phyloP scores from a whole-genome alignment of 2,113 vertebrate genomes.

The Dipodomys merriami region DNA sequence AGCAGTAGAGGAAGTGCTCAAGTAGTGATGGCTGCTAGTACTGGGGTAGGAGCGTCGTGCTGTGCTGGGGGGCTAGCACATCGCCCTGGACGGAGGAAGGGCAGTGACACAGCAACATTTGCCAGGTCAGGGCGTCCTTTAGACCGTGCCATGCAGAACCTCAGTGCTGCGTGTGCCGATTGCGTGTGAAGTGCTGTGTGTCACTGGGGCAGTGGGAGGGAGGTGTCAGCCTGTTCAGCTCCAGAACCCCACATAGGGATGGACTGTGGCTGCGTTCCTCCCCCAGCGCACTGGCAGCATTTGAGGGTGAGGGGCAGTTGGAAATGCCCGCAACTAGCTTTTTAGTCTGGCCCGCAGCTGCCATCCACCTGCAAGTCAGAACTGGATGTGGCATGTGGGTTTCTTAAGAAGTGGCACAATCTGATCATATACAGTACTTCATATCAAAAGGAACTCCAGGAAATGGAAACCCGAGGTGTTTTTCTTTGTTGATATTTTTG shows the following conservation, averaged over 20 bases:
- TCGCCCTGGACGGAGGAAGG: too few relatives aligned
- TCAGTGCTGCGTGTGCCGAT: not conserved
- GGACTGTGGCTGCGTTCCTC: not conserved
- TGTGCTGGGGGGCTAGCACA: not conserved
- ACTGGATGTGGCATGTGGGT: not conserved
- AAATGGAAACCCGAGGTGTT: too few relatives aligned
- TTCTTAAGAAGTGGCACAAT: not conserved
- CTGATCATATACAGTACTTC: too few relatives aligned
- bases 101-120: fast-evolving
- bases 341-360: too few relatives aligned
- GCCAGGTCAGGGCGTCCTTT: not conserved
- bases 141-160: not conserved
- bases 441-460: too few relatives aligned
- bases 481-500: too few relatives aligned
- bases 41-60: not conserved
- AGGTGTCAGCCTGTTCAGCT: too few relatives aligned
- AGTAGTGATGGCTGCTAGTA: not conserved
- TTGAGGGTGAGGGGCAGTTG: too few relatives aligned
- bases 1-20: not conserved
- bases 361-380: not conserved
- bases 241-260: not conserved
- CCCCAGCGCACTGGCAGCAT: not conserved
- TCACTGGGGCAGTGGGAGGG: not conserved
- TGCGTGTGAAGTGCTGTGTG: not conserved
- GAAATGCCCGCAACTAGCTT: too few relatives aligned